Conservation (phyloP, 2,113 vertebrate species). For the Tupaia tana region DNA sequence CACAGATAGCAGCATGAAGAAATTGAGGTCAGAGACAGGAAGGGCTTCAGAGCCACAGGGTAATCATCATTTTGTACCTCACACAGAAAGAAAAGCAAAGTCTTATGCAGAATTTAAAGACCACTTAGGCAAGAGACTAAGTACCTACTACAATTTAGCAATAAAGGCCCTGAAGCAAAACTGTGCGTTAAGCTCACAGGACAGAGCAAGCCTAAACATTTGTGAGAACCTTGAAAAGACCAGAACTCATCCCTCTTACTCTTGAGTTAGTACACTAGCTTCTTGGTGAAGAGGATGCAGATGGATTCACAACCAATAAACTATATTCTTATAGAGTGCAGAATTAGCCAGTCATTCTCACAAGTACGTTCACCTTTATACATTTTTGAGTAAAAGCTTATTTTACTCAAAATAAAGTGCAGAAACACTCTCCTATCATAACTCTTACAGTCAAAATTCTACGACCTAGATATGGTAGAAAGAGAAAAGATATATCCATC, state of each 20-base stretch:
- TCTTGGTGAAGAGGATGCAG: neutral
- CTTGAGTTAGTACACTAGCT: neutral
- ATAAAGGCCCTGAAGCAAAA: neutral
- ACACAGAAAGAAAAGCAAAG: neutral
- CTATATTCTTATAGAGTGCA: neutral
- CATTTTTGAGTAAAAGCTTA: neutral
- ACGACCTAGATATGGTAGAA: neutral
- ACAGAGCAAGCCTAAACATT: neutral
- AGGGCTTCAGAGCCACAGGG: neutral
- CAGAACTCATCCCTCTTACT: neutral
- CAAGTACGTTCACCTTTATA: neutral
- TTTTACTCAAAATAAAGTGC: too few relatives aligned
- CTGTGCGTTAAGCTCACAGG: accelerated
- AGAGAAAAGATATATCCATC: neutral
- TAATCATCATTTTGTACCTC: neutral
- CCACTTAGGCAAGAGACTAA: neutral
- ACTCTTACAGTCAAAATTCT: neutral
- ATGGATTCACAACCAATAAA: neutral
- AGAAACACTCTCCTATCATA: neutral
- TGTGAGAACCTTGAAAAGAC: neutral
- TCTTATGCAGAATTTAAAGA: neutral
- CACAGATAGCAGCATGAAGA: neutral
- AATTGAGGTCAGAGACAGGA: neutral
- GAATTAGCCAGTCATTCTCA: neutral
- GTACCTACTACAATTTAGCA: neutral